Conservation (phyloP, 1,140 invertebrate species). For the Pseudomyrmex gracilis region DNA sequence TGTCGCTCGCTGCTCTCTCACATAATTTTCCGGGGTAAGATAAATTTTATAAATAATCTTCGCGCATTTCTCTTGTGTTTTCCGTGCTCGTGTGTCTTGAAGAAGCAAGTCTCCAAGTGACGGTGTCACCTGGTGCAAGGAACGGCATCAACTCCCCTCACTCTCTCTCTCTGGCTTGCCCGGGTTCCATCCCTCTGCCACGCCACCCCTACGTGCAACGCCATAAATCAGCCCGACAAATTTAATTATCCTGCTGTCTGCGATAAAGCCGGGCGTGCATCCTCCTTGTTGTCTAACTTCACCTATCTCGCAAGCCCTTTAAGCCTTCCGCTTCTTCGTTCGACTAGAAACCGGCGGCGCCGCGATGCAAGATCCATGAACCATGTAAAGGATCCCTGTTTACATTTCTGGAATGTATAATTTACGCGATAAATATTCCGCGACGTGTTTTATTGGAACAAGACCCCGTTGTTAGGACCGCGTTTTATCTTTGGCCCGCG, state of each 20-base stretch:
- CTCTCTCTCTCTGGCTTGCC: slow-evolving; percentile 20
- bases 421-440: slow-evolving; percentile 43
- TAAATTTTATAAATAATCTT: slow-evolving; percentile 54
- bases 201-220: slow-evolving; percentile 66
- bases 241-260: slow-evolving; percentile 87
- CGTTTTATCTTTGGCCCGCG: not conserved
- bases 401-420: slow-evolving; percentile 59
- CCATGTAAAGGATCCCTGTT: slow-evolving; percentile 42
- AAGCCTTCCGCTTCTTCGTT: slow-evolving; percentile 73
- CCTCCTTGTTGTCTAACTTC: slow-evolving; percentile 79
- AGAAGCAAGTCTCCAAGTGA: not conserved
- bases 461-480: not conserved
- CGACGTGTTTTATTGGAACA: not conserved
- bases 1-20: too few relatives aligned
- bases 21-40: slow-evolving; percentile 30
- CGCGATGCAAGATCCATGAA: slow-evolving; percentile 14
- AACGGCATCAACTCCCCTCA: slow-evolving; percentile 58
- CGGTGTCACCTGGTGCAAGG: slow-evolving; percentile 62
- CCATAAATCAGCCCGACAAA: slow-evolving; percentile 87
- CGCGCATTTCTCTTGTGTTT: slow-evolving; percentile 38
- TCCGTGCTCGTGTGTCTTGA: not conserved
- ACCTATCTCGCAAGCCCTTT: slow-evolving; percentile 77
- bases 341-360: slow-evolving; percentile 17
- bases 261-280: slow-evolving; percentile 84
- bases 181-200: slow-evolving; percentile 21